Evolutionary conservation across 2,113 vertebrate genomes (phyloP).

Genomic region (Dascyllus trimaculatus): DNA sequence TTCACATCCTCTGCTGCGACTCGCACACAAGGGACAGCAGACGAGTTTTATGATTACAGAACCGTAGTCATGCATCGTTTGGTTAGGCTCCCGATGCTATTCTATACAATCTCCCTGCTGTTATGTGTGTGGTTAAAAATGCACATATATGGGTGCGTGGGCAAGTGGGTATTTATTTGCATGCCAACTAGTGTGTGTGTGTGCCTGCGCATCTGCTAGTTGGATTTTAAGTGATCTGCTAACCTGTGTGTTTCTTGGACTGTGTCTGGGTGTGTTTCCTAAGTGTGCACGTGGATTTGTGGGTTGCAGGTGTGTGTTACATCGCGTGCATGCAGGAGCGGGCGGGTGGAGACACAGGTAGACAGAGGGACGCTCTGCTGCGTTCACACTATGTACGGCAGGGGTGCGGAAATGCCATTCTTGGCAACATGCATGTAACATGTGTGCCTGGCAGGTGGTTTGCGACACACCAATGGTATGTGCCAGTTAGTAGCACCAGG

Average conservation of each 20-base stretch:
- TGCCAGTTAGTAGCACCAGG: conserved; percentile 79
- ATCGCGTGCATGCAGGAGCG: conserved; percentile 36
- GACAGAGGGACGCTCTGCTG: conserved; percentile 79
- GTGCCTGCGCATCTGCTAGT: conserved; percentile 10
- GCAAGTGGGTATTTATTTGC: conserved; percentile 5
- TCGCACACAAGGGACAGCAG: conserved; percentile 64
- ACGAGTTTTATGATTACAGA: conserved; percentile 76
- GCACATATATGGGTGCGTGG: background rate
- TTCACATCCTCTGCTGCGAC: conserved; percentile 60
- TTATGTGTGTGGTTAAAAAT: conserved; percentile 27
- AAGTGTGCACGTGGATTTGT: conserved; percentile 1
- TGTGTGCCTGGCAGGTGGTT: conserved; percentile 80
- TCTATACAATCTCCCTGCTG: conserved; percentile 56
- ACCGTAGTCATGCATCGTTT: conserved; percentile 68
- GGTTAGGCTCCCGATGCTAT: conserved; percentile 61
- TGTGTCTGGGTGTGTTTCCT: conserved; percentile 13
- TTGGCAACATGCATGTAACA: conserved; percentile 84
- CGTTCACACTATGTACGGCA: conserved; percentile 71
- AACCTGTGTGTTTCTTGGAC: conserved; percentile 10
- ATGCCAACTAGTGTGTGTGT: conserved; percentile 12
- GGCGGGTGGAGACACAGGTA: conserved; percentile 56
- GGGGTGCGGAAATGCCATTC: conserved; percentile 83
- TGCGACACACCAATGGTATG: conserved; percentile 56
- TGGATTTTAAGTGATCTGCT: conserved; percentile 23
- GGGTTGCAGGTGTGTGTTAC: conserved; percentile 48